phyloP scores from a whole-genome alignment of 2,113 vertebrate species.

The Lonchura striata region DNA sequence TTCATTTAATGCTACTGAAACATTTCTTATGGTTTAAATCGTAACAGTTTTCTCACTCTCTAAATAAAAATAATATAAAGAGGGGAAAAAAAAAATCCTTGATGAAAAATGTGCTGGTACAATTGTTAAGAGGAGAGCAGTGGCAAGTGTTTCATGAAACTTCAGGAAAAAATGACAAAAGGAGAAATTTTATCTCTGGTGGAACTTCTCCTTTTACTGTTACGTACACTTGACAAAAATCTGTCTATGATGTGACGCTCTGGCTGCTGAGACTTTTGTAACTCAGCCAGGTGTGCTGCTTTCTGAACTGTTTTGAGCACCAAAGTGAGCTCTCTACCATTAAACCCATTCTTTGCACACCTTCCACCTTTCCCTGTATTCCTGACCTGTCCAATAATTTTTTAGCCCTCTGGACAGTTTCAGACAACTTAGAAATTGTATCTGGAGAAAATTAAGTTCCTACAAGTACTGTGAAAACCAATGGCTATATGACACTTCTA shows the following conservation, averaged over 20 bases:
- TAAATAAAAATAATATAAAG: background rate
- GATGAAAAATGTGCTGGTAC: background rate
- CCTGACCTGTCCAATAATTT: constrained; percentile 10
- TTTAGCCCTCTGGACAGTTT: background rate
- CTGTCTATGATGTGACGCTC: background rate
- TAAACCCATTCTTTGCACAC: background rate
- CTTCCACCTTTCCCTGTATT: background rate
- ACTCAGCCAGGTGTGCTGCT: background rate
- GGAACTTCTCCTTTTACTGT: background rate
- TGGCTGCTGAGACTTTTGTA: background rate
- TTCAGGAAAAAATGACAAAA: background rate
- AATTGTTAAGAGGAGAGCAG: background rate
- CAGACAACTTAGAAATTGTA: background rate
- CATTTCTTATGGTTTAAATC: background rate
- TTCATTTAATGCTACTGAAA: background rate
- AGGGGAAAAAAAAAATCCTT: background rate
- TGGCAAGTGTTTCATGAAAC: background rate
- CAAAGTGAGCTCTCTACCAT: background rate
- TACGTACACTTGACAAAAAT: background rate
- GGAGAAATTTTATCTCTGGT: background rate
- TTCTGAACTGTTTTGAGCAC: background rate
- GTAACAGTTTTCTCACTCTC: background rate
- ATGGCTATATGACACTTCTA: background rate
- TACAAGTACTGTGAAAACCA: background rate
- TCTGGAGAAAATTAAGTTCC: constrained; percentile 33